These are phyloP conservation scores for Caenorhabditis briggsae DNA, from an alignment of 1,140 invertebrate genomes.

Conservation along the genomic window DNA sequence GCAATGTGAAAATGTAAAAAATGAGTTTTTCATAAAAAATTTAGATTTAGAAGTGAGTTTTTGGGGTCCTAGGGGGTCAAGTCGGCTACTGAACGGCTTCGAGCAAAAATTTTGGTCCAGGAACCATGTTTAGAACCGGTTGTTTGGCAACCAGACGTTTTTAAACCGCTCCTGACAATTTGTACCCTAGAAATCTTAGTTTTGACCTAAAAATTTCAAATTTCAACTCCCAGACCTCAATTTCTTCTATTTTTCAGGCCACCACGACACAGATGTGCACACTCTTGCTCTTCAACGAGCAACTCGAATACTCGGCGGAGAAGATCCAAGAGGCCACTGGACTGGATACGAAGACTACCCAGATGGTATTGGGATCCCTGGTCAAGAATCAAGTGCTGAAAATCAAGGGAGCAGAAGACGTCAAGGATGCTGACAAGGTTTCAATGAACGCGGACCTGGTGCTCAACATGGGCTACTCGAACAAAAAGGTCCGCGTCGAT, in stretches of 20 bases:
- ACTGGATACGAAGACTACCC: not conserved
- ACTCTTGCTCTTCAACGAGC: conserved; percentile 92
- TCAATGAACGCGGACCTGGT: not conserved
- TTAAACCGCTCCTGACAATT: no score
- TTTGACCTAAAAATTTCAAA: no score
- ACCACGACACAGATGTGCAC: conserved; percentile 98
- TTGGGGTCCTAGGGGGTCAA: no score
- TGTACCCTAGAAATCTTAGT: no score
- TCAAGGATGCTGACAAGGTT: not conserved
- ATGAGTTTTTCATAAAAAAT: no score
- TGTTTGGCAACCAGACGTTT: no score
- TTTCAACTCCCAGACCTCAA: not conserved
- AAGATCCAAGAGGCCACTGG: not conserved
- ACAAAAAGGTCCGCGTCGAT: conserved; percentile 84
- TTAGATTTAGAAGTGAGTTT: no score
- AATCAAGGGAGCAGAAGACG: not conserved
- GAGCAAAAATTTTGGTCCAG: no score
- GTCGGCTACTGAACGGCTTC: no score
- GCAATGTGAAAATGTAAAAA: no score
- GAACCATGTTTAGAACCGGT: no score
- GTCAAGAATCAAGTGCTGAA: not conserved
- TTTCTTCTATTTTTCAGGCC: not conserved
- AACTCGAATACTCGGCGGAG: not conserved
- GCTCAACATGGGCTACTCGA: conserved; percentile 38
- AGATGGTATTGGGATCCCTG: not conserved